Percentiles rank a stretch among this genome's conserved stretches.
Evolutionary conservation across 2,797 vertebrate species (phyloP).

Genomic region (Enteromius thamalakanensis): DNA sequence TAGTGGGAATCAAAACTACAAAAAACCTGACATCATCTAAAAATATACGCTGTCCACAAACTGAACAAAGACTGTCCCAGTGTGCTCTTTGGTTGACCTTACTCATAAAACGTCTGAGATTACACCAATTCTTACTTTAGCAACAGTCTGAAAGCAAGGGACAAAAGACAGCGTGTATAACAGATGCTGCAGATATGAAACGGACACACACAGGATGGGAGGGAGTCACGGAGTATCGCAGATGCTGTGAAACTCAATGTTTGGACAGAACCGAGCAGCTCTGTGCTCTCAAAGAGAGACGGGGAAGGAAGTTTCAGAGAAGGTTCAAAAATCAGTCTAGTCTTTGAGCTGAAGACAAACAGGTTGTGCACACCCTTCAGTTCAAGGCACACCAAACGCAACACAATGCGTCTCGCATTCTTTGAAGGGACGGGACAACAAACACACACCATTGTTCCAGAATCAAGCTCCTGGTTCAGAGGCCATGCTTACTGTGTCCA

Average conservation of each 20-base stretch:
- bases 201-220: slow-evolving; percentile 28
- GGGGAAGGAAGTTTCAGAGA: slow-evolving; percentile 24
- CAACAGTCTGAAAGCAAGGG: neutral
- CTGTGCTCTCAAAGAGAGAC: slow-evolving; percentile 9
- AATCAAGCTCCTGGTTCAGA: neutral
- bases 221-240: neutral
- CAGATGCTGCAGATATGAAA: slow-evolving; percentile 10
- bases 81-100: neutral
- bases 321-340: slow-evolving; percentile 27
- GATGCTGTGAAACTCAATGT: neutral
- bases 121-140: slow-evolving; percentile 10
- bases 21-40: neutral
- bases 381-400: slow-evolving; percentile 33
- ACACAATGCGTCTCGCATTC: slow-evolving; percentile 19
- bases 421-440: slow-evolving; percentile 44
- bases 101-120: neutral
- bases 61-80: neutral
- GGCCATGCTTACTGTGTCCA: slow-evolving; percentile 77
- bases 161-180: neutral
- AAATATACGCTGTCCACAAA: neutral
- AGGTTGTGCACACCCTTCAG: slow-evolving; percentile 45
- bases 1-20: neutral
- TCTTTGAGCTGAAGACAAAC: slow-evolving; percentile 43
- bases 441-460: slow-evolving; percentile 42
- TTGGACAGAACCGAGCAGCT: neutral